Base-by-base conservation (phyloP, 2,888 invertebrate species). In the Agrilus biguttatus region DNA sequence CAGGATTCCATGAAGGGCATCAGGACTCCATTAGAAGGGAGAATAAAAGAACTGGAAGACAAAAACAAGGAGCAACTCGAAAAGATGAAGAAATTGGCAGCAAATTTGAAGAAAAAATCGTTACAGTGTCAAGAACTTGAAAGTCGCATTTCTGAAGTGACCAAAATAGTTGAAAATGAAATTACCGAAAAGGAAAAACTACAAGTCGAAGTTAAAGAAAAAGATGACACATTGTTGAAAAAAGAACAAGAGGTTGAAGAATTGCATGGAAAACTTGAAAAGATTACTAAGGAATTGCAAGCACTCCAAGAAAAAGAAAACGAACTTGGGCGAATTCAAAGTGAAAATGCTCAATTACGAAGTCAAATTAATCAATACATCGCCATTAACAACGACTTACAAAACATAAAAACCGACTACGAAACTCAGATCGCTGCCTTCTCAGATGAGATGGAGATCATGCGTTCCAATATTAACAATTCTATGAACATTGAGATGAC, bases 81-180 rank as follows among this genome's bases (percentile, higher is more conserved):
- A 44, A 86, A 84, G 62, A 71, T 85, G 56, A 87, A 85, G 56
- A 85, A 85, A 55, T 76, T 82, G 54, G 86, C 83, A 0, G 73
- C 80, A 0, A 82, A 76, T 55, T 68, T 86, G 8, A 87, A 85
- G 60, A 85, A 83, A 58, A 85, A 83, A 56, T 70, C 75, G 0
- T 59, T 69, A 1, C 70, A 77, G 48, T 79, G 77, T 51, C 68
- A 73, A 33, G 81, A 85, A 48, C 61, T 83, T 33, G 80, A 85
- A 64, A 59, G 62, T 37, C 76, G 71, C 51, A 66, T 56, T 42
- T 51, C 50, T 10, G 54, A 52, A 28, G 50, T 56, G n/a, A 54
- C 54, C 47, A 56, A 61, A 51, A 62, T 59, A 45, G 59, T 59
- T 57, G 57, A 60, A 52, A 52, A 43, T 28, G 59, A 61, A 52